Base-by-base conservation (phyloP, 1,140 invertebrate genomes). In the Drosophila ficusphila region DNA sequence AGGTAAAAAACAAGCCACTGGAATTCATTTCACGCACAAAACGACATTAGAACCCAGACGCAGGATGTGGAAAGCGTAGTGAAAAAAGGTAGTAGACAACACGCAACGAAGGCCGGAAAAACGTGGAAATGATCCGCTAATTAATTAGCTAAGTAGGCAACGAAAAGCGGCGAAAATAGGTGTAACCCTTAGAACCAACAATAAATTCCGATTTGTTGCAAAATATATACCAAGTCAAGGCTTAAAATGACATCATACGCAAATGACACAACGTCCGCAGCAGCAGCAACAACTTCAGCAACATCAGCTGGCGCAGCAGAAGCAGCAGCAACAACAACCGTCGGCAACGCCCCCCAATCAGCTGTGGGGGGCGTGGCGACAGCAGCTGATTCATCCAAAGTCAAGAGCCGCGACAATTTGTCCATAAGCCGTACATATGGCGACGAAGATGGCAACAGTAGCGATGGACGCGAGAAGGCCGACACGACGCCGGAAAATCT, bases 401-500 rank as follows among this genome's bases (percentile, higher is more conserved):
- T 46, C 69, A 71, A 65, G 27, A 58, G 52, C 77, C 46, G 68
- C 38, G 58, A 67, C 21, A 62, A 39, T 27, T 49, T 67, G 21
- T 67, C 46, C 29, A 71, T 72, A 3, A 33, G 36, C n/a, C 34
- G 46, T 7, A 27, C 21, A 12, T 81, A 75, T n/a, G 39, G 64
- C 33, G 82, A 88, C 11, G 77, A 88, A 0, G 82, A 86, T 64
- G 76, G 70, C 58, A 82, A 67, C 47, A 85, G 79, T 49, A 89
- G 88, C 34, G 86, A 90, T 61, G 90, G 90, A 1, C 68, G 77
- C 2, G 90, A 91, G 44, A 91, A 91, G 74, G 69, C 82, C 53
- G 90, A 91, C 51, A 83, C 85, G 23, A 91, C 90, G 6, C 90
- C 90, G 42, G 90, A 91, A 27, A 91, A 91, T 53, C 62, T 91